These are phyloP conservation scores for Micrasema longulum DNA, from an alignment of 1,140 invertebrate species.

Conservation along the genomic window DNA sequence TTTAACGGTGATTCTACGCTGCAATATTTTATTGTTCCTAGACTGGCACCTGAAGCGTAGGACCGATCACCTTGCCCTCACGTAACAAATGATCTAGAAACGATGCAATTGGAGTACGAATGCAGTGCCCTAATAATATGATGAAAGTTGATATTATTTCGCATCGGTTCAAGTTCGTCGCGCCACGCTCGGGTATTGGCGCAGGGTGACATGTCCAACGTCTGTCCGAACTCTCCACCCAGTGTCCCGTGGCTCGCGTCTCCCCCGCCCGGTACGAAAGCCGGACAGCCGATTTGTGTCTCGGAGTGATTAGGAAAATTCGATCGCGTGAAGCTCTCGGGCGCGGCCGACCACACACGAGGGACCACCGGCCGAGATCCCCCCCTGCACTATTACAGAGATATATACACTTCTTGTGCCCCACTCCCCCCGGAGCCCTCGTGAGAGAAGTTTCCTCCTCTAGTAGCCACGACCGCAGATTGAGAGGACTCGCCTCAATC, in stretches of 20 bases:
- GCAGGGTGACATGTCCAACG: neutral
- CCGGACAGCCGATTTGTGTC: constrained; percentile 40
- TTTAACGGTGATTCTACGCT: no score
- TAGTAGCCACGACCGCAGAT: neutral
- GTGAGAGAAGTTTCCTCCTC: constrained; percentile 24
- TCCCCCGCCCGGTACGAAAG: constrained; percentile 6
- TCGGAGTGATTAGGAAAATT: constrained; percentile 54
- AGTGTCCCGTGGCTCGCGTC: neutral
- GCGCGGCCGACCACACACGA: constrained; percentile 48
- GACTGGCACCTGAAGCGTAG: no score
- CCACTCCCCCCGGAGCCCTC: constrained; percentile 10
- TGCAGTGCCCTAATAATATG: no score
- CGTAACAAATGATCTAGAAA: no score
- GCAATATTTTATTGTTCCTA: no score
- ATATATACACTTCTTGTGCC: constrained; percentile 36
- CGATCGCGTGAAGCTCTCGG: constrained; percentile 51
- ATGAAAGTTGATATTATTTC: no score
- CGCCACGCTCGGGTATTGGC: neutral
- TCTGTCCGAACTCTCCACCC: neutral
- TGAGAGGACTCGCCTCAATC: no score
- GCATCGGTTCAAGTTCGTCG: neutral
- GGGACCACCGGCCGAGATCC: constrained; percentile 50
- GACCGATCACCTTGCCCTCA: no score
- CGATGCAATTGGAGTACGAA: no score
- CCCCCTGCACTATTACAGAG: constrained; percentile 24